A percentile compares a stretch with the other conserved stretches of the same genome.
Evolutionary conservation across 2,797 vertebrate species (phyloP).

Genomic region (Triplophysa bombifrons): DNA sequence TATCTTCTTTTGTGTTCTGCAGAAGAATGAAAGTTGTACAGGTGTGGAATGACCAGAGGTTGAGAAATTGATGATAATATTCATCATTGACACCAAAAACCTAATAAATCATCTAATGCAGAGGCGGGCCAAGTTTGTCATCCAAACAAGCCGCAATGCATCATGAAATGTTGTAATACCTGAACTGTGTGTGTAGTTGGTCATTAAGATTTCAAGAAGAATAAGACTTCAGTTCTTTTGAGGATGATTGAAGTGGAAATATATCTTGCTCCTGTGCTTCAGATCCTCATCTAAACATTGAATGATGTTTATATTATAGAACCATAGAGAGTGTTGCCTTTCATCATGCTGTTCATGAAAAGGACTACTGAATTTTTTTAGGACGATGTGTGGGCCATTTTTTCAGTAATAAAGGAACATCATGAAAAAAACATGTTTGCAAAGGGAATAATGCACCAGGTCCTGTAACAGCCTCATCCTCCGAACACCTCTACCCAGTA

Average conservation of each 20-base stretch:
- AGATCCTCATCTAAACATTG: neutral
- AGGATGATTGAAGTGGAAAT: neutral
- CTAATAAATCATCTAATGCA: neutral
- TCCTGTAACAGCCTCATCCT: neutral
- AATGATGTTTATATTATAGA: conserved; percentile 8
- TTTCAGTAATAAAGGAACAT: neutral
- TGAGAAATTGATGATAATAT: neutral
- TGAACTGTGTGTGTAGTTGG: neutral
- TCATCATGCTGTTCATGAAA: neutral
- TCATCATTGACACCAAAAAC: neutral
- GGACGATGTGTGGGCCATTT: neutral
- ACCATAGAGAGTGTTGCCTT: neutral
- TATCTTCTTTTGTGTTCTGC: no score
- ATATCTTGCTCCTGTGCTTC: neutral
- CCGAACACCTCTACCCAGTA: neutral
- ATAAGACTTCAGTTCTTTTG: neutral
- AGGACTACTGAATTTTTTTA: neutral
- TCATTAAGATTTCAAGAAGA: neutral
- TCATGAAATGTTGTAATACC: neutral
- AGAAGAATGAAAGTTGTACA: no score
- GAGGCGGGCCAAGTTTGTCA: neutral
- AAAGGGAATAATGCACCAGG: neutral
- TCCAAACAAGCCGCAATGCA: neutral
- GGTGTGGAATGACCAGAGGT: no score
- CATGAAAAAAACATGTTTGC: neutral